These are phyloP conservation scores for Acanthopleura granulata DNA, from an alignment of 2,888 invertebrate genomes.

Conservation along the genomic window DNA sequence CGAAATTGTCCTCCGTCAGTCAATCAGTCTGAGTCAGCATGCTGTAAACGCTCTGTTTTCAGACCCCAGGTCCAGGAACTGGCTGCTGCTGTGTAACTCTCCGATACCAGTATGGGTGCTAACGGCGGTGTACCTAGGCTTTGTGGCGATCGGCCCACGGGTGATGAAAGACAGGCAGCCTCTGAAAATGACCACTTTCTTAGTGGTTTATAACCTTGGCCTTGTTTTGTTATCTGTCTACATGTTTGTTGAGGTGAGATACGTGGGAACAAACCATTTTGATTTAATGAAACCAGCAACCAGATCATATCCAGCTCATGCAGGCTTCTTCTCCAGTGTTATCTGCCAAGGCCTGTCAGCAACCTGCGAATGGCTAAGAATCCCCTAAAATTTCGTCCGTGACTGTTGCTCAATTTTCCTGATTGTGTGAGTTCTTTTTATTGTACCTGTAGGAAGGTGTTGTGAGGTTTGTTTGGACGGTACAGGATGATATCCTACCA, in stretches of 20 bases:
- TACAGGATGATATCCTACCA: no score
- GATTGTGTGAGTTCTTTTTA: no score
- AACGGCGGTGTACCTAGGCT: conserved; percentile 53
- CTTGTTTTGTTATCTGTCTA: conserved; percentile 87
- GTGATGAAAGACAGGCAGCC: conserved; percentile 84
- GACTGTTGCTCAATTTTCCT: no score
- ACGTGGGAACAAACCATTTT: not conserved
- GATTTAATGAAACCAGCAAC: no score
- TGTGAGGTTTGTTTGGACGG: no score
- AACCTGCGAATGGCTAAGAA: no score
- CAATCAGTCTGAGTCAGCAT: conserved; percentile 13
- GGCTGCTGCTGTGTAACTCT: conserved; percentile 59
- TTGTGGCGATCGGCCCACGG: conserved; percentile 84
- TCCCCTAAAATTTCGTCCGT: no score
- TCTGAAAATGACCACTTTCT: conserved; percentile 80
- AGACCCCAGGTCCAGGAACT: conserved; percentile 65
- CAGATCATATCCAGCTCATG: no score
- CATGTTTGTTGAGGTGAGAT: conserved; percentile 81
- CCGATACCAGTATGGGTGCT: conserved; percentile 64
- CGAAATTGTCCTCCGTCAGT: no score
- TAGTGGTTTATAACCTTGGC: conserved; percentile 87
- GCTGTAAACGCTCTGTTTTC: conserved; percentile 35
- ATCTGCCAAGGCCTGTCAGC: no score
- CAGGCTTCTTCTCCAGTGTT: no score
- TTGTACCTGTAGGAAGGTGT: no score